These are phyloP conservation scores for Callopanchax toddi DNA, from an alignment of 2,113 vertebrate species.

Conservation along the genomic window DNA sequence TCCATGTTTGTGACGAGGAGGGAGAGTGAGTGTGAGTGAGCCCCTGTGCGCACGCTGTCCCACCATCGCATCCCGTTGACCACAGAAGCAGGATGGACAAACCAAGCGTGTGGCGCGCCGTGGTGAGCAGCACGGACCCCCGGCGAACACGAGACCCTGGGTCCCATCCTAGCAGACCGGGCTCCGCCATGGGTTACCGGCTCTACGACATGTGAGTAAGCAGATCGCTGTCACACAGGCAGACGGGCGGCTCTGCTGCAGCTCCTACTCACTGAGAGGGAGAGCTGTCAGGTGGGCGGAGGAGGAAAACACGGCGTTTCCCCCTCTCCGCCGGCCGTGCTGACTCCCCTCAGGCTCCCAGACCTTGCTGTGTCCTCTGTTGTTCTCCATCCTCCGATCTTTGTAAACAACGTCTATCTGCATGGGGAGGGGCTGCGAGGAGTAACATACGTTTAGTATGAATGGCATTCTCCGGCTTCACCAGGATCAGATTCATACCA, in stretches of 20 bases:
- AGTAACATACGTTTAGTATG: constrained; percentile 18
- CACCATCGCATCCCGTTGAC: constrained; percentile 52
- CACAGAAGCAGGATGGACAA: constrained; percentile 76
- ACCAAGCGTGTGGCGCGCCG: constrained; percentile 78
- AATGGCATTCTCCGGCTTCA: constrained; percentile 29
- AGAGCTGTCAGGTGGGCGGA: background rate
- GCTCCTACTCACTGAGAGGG: constrained; percentile 57
- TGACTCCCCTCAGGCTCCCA: constrained; percentile 66
- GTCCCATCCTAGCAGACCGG: constrained; percentile 61
- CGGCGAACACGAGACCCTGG: constrained; percentile 63
- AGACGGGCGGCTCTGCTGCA: constrained; percentile 12
- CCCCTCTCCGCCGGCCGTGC: constrained; percentile 42
- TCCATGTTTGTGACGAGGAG: constrained; percentile 73
- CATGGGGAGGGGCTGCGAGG: constrained; percentile 38
- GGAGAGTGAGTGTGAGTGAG: constrained; percentile 59
- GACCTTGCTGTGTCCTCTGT: constrained; percentile 60
- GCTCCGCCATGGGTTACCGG: constrained; percentile 78
- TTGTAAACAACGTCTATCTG: constrained; percentile 62
- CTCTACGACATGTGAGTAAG: constrained; percentile 83
- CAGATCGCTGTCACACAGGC: background rate
- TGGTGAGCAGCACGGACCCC: constrained; percentile 75
- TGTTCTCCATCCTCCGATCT: constrained; percentile 39
- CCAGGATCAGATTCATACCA: constrained; percentile 5
- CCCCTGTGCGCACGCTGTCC: constrained; percentile 60
- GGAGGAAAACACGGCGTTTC: constrained; percentile 34